Conservation (phyloP, 2,113 vertebrate species). For the Nyctereutes procyonoides region DNA sequence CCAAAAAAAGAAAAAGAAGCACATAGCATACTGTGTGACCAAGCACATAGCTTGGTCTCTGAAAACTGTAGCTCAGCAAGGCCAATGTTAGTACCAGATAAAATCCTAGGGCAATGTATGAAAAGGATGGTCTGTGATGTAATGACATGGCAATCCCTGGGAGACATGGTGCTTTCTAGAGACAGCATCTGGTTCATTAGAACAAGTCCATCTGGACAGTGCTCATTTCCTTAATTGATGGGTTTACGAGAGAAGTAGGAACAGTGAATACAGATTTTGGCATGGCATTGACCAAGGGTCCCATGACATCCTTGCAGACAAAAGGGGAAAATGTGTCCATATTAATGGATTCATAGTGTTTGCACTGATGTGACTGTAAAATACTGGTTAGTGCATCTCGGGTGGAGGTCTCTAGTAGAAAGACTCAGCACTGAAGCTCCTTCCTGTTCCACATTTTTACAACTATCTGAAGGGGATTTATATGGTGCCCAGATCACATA, state of each 20-base stretch:
- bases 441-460: not conserved
- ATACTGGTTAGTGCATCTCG: not conserved
- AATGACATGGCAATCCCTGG: not conserved
- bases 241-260: conserved; percentile 7
- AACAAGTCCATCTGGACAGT: conserved; percentile 25
- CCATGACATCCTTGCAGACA: not conserved
- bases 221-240: conserved; percentile 43
- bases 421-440: not conserved
- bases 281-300: not conserved
- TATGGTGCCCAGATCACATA: not conserved
- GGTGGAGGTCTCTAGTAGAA: not conserved
- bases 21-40: too few relatives aligned
- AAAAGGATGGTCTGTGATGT: not conserved
- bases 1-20: not conserved
- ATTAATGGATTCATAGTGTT: not conserved
- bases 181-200: conserved; percentile 36
- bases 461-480: not conserved
- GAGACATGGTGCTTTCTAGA: not conserved
- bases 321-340: not conserved
- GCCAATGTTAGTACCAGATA: not conserved
- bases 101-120: not conserved
- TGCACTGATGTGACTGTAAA: not conserved
- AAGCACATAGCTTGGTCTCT: not conserved
- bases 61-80: not conserved
- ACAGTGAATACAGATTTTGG: not conserved